Evolutionary conservation across 2,113 vertebrate genomes (phyloP).

Genomic region (Recurvirostra avosetta): DNA sequence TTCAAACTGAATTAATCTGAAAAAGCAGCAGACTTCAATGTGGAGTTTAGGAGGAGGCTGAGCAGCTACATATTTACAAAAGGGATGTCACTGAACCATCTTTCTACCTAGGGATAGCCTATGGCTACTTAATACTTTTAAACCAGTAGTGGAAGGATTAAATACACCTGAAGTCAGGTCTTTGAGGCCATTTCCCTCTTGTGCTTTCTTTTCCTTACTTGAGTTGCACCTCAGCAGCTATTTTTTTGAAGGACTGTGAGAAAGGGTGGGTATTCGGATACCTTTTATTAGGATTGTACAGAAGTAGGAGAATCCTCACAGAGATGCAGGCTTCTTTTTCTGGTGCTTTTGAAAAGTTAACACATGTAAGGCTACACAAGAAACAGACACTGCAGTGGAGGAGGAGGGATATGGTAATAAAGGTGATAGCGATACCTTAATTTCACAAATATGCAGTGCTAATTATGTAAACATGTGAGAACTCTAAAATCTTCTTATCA

Average conservation of each 20-base stretch:
- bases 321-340: slow-evolving; percentile 34
- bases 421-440: slow-evolving; percentile 69
- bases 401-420: slow-evolving; percentile 64
- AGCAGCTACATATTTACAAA: slow-evolving; percentile 77
- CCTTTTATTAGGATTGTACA: slow-evolving; percentile 42
- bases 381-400: slow-evolving; percentile 30
- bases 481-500: slow-evolving; percentile 71
- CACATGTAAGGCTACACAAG: slow-evolving; percentile 10
- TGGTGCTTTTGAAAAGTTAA: slow-evolving; percentile 62
- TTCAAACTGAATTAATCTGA: slow-evolving; percentile 80
- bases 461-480: slow-evolving; percentile 76
- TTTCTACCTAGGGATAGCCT: slow-evolving; percentile 76
- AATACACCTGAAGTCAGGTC: slow-evolving; percentile 60
- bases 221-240: slow-evolving; percentile 48
- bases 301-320: slow-evolving; percentile 40
- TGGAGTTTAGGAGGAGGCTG: slow-evolving; percentile 69
- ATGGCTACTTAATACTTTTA: slow-evolving; percentile 79
- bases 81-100: slow-evolving; percentile 75
- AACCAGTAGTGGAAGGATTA: slow-evolving; percentile 68
- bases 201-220: slow-evolving; percentile 60
- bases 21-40: slow-evolving; percentile 77
- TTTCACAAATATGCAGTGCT: slow-evolving; percentile 72
- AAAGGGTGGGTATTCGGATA: slow-evolving; percentile 39
- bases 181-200: slow-evolving; percentile 63
- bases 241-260: slow-evolving; percentile 55